A percentile compares a stretch with the other conserved stretches of the same genome.
Conservation (phyloP, 2,113 vertebrate genomes). For the Charina bottae region DNA sequence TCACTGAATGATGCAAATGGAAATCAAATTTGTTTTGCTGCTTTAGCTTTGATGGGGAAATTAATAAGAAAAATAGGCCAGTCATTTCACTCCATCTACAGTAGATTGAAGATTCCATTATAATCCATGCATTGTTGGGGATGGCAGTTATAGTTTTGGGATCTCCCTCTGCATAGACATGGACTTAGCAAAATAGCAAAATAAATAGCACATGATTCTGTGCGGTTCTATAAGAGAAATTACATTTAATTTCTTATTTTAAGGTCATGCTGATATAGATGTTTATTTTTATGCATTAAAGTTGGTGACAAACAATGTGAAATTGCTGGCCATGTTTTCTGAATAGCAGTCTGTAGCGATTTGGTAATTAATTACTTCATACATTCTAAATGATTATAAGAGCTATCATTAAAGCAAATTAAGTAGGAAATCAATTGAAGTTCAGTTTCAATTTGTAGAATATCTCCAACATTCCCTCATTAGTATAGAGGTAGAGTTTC, state of each 20-base stretch:
- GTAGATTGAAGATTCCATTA: conserved; percentile 54
- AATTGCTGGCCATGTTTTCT: not conserved
- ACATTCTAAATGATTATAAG: not conserved
- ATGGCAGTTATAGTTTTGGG: conserved; percentile 36
- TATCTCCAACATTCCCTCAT: conserved; percentile 52
- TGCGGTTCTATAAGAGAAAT: conserved; percentile 25
- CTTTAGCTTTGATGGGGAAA: conserved; percentile 72
- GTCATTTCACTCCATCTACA: conserved; percentile 56
- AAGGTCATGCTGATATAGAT: not conserved
- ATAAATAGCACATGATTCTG: not conserved
- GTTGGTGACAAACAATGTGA: not conserved
- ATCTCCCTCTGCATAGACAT: conserved; percentile 4
- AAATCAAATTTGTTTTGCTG: conserved; percentile 68
- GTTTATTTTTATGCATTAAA: not conserved
- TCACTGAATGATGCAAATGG: conserved; percentile 60
- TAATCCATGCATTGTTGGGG: conserved; percentile 39
- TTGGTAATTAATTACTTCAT: not conserved
- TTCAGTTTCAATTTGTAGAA: conserved; percentile 36
- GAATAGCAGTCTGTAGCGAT: conserved; percentile 14
- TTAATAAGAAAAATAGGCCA: conserved; percentile 63
- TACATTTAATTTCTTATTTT: conserved; percentile 11
- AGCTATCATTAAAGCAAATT: conserved; percentile 35
- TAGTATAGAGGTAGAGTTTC: conserved; percentile 55
- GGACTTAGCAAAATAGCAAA: conserved; percentile 1
- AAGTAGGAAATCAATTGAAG: conserved; percentile 33